A percentile compares a stretch with the other conserved stretches of the same genome.
phyloP scores from a whole-genome alignment of 2,797 vertebrate species.

The Acanthurus lineatus region DNA sequence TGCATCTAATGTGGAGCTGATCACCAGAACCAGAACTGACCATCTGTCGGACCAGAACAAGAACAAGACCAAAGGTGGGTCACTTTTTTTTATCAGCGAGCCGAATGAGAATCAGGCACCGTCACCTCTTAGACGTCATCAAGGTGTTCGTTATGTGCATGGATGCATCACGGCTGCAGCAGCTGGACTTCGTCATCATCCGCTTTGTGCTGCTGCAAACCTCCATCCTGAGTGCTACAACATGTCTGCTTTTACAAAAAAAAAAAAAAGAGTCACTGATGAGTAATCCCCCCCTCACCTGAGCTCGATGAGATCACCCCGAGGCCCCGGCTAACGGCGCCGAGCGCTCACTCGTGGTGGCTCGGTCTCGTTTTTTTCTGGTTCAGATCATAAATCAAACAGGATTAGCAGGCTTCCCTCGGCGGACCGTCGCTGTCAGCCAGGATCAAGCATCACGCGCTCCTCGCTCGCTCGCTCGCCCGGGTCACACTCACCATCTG shows the following conservation, averaged over 20 bases:
- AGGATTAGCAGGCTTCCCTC: constrained; percentile 60
- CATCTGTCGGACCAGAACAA: constrained; percentile 98
- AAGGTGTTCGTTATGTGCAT: neutral
- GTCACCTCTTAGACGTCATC: neutral
- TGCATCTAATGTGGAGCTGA: constrained; percentile 96
- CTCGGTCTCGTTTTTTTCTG: constrained; percentile 51
- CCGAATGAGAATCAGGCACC: too few species aligned
- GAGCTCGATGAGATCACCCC: constrained; percentile 42
- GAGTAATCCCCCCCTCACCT: constrained; percentile 49
- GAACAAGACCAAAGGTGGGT: constrained; percentile 93
- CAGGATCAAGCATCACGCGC: constrained; percentile 51
- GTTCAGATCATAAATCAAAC: constrained; percentile 70
- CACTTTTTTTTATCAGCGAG: neutral
- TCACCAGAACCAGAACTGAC: constrained; percentile 96
- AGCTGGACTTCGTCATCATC: constrained; percentile 20
- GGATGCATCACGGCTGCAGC: constrained; percentile 2
- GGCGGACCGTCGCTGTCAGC: constrained; percentile 57
- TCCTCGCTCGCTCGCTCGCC: constrained; percentile 22
- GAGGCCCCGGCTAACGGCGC: constrained; percentile 30
- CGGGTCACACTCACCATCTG: constrained; percentile 51
- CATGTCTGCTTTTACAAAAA: constrained; percentile 32
- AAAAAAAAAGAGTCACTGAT: constrained; percentile 32
- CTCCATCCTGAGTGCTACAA: constrained; percentile 9
- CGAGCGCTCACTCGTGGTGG: constrained; percentile 20
- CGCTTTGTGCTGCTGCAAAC: neutral